Conservation (phyloP, 2,888 invertebrate species). For the Philaethria dido region DNA sequence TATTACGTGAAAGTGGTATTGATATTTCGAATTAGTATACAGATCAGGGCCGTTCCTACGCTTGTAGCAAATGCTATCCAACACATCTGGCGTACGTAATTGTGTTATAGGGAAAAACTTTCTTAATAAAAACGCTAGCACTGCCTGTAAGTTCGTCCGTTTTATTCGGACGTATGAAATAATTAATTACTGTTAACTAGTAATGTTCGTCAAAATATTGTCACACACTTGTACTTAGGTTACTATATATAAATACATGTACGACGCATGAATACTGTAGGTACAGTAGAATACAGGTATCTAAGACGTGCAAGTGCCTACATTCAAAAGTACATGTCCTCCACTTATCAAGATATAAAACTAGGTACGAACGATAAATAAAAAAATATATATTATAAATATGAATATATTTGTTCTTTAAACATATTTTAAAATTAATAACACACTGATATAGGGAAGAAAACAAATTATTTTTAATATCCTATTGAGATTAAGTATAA, state of each 20-base stretch:
- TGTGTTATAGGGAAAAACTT: slow-evolving; percentile 82
- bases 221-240: not conserved
- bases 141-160: slow-evolving; percentile 64
- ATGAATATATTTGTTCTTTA: not conserved
- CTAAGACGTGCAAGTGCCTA: not conserved
- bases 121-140: slow-evolving; percentile 73
- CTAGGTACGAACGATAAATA: not conserved
- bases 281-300: no score
- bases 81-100: slow-evolving; percentile 81
- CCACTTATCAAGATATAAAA: not conserved
- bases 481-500: not conserved
- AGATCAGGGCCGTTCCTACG: slow-evolving; percentile 48
- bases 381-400: not conserved
- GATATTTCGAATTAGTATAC: slow-evolving; percentile 33
- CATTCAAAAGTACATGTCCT: not conserved
- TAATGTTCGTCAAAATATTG: not conserved
- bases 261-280: no score
- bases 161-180: slow-evolving; percentile 59
- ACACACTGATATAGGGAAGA: not conserved
- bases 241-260: no score
- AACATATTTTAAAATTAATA: not conserved
- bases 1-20: slow-evolving; percentile 23
- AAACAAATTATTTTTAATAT: not conserved
- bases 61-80: slow-evolving; percentile 66
- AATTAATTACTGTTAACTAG: slow-evolving; percentile 50